Conservation (phyloP, 2,888 invertebrate species). For the Xanthia icteritia region DNA sequence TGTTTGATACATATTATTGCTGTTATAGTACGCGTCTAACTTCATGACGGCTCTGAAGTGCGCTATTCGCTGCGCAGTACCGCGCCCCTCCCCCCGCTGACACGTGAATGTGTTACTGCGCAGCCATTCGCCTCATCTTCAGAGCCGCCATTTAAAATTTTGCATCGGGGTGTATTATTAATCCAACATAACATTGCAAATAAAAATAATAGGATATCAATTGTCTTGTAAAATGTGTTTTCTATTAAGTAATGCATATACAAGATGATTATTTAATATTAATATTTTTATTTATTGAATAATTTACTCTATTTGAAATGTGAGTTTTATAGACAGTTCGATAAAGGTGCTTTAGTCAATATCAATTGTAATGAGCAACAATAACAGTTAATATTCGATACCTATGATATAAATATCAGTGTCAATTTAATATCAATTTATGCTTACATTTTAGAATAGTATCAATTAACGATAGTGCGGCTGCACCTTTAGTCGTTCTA, state of each 20-base stretch:
- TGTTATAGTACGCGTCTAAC: slow-evolving; percentile 13
- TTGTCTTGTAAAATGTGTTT: slow-evolving; percentile 70
- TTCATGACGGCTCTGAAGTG: background rate
- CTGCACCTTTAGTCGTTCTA: slow-evolving; percentile 55
- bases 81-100: background rate
- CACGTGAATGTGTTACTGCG: background rate
- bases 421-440: slow-evolving; percentile 43
- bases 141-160: background rate
- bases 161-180: slow-evolving; percentile 3
- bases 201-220: slow-evolving; percentile 66
- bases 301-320: slow-evolving; percentile 62
- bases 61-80: background rate
- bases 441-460: slow-evolving; percentile 17
- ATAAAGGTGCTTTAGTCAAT: slow-evolving; percentile 63
- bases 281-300: slow-evolving; percentile 58
- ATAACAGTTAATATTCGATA: slow-evolving; percentile 41
- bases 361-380: slow-evolving; percentile 46
- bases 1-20: slow-evolving; percentile 29
- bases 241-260: slow-evolving; percentile 54
- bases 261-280: slow-evolving; percentile 60
- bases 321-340: slow-evolving; percentile 57
- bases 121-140: background rate
- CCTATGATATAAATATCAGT: slow-evolving; percentile 34
- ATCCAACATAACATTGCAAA: slow-evolving; percentile 58
- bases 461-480: slow-evolving; percentile 28